Evolutionary conservation across 2,888 invertebrate genomes (phyloP).

Genomic region (Oscheius sp.): DNA sequence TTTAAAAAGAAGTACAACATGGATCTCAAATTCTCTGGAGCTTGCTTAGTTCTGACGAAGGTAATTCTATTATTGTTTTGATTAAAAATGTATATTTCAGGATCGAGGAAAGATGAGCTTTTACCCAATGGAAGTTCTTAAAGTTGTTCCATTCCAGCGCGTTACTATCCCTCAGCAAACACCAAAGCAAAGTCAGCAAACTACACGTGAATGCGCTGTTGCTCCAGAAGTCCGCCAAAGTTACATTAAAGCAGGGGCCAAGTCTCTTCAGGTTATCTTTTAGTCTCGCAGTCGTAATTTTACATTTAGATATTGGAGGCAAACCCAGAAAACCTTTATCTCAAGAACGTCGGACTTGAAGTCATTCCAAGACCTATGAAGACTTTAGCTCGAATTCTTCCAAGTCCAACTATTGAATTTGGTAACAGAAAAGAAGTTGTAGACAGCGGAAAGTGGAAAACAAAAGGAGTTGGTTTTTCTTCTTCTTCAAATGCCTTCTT

Average conservation of each 20-base stretch:
- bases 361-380: not conserved
- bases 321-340: constrained; percentile 32
- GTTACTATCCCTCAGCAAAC: constrained; percentile 51
- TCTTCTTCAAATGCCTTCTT: not conserved
- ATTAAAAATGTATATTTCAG: too few species aligned
- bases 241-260: not conserved
- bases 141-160: constrained; percentile 46
- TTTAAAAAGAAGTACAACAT: constrained; percentile 36
- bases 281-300: constrained; percentile 33
- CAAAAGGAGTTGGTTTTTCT: too few species aligned
- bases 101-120: constrained; percentile 38
- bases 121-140: constrained; percentile 50
- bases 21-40: constrained; percentile 34
- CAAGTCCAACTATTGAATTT: constrained; percentile 33
- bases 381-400: constrained; percentile 31
- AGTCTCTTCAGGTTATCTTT: constrained; percentile 9
- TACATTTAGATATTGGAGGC: constrained; percentile 29
- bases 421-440: not conserved
- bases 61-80: too few species aligned
- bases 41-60: constrained; percentile 37
- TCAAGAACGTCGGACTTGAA: constrained; percentile 29
- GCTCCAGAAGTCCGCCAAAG: not conserved
- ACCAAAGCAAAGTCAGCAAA: constrained; percentile 28
- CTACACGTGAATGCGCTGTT: not conserved
- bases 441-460: constrained; percentile 25